These are phyloP conservation scores for Coecobrya sp. DNA, from an alignment of 2,888 invertebrate genomes.

Conservation along the genomic window DNA sequence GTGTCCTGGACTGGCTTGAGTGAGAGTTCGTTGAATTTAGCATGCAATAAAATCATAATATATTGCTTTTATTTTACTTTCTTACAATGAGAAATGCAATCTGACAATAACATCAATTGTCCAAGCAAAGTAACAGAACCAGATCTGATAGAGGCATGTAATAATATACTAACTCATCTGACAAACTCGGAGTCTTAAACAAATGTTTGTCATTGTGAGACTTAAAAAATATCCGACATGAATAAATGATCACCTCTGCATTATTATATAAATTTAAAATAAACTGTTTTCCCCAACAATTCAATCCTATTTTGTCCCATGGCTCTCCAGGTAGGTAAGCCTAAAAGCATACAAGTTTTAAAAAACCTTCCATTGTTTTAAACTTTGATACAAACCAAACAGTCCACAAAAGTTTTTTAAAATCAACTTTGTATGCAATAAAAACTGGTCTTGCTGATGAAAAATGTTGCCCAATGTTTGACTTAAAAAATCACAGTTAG, in stretches of 20 bases:
- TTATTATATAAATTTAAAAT: too few relatives aligned
- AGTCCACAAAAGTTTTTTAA: not conserved
- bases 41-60: not conserved
- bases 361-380: too few relatives aligned
- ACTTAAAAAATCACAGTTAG: not conserved
- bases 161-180: not conserved
- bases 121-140: not conserved
- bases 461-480: constrained; percentile 39
- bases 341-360: too few relatives aligned
- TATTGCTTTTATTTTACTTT: not conserved
- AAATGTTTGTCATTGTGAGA: not conserved
- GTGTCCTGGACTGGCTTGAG: not conserved
- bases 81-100: not conserved
- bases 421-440: not conserved
- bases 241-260: too few relatives aligned
- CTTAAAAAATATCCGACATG: too few relatives aligned
- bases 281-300: too few relatives aligned
- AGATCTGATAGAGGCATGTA: not conserved
- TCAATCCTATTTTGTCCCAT: too few relatives aligned
- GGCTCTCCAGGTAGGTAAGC: too few relatives aligned
- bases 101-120: too few relatives aligned
- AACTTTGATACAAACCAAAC: not conserved
- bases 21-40: not conserved
- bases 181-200: not conserved
- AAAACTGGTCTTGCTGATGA: constrained; percentile 62